Percentiles rank a stretch among this genome's conserved stretches.
Conservation (phyloP, 2,113 vertebrate genomes). For the Circaetus gallicus region DNA sequence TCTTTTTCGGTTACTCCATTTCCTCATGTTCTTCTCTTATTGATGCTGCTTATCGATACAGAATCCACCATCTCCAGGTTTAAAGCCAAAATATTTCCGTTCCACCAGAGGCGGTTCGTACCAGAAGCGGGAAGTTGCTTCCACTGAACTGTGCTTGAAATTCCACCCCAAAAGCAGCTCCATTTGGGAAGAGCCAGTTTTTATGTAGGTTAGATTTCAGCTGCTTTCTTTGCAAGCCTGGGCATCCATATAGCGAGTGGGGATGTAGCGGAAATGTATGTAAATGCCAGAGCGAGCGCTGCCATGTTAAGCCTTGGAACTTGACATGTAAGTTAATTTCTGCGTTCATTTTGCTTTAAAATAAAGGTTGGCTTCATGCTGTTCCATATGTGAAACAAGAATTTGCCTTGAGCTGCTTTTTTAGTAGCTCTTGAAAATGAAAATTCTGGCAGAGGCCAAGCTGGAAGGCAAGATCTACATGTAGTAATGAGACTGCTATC, state of each 20-base stretch:
- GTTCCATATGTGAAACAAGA: not conserved
- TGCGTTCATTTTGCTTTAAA: not conserved
- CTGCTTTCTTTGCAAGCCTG: not conserved
- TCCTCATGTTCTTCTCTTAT: not conserved
- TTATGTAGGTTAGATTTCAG: not conserved
- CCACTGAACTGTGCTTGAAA: not conserved
- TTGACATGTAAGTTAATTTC: not conserved
- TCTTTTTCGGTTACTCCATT: not conserved
- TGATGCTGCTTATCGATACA: rapidly evolving
- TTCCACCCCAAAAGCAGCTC: not conserved
- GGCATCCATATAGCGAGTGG: not conserved
- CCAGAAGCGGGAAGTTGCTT: rapidly evolving
- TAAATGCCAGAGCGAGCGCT: not conserved
- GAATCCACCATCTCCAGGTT: not conserved
- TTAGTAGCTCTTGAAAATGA: not conserved
- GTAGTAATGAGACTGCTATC: not conserved
- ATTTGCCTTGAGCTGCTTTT: not conserved
- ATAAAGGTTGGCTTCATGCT: not conserved
- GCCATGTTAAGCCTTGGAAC: not conserved
- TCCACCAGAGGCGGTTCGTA: rapidly evolving
- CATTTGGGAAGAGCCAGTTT: not conserved
- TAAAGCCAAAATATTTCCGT: not conserved
- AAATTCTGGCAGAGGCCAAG: not conserved
- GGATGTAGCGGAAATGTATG: not conserved
- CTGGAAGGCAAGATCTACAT: not conserved